A percentile compares a stretch with the other conserved stretches of the same genome.
Evolutionary conservation across 2,113 vertebrate genomes (phyloP).

Genomic region (Neolamprologus sp.): DNA sequence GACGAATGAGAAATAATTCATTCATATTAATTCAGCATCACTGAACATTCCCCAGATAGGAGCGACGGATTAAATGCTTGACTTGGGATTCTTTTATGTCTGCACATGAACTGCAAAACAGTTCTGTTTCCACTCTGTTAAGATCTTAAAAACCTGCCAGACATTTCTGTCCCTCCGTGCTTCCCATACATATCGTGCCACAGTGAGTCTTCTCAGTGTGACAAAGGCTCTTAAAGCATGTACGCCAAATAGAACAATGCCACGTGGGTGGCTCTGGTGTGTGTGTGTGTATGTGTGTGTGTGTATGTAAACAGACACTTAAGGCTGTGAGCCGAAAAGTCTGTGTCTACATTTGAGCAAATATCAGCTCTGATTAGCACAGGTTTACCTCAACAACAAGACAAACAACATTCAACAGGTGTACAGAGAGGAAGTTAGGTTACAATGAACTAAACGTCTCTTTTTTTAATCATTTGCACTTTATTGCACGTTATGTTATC

Average conservation of each 20-base stretch:
- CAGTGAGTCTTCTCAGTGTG: neutral
- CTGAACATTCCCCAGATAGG: conserved; percentile 4
- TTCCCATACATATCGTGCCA: conserved; percentile 43
- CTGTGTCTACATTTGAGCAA: conserved; percentile 1
- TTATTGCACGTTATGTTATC: neutral
- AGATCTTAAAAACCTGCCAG: conserved; percentile 16
- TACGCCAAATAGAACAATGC: conserved; percentile 28
- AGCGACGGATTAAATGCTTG: conserved; percentile 26
- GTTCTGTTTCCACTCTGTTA: neutral
- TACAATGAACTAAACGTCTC: neutral
- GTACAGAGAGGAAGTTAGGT: neutral
- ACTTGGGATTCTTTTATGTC: conserved; percentile 37
- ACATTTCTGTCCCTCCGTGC: conserved; percentile 42
- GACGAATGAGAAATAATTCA: conserved; percentile 16
- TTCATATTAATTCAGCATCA: conserved; percentile 31
- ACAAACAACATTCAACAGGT: neutral
- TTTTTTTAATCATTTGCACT: neutral
- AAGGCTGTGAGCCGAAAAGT: neutral
- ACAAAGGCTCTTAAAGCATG: conserved; percentile 40
- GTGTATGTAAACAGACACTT: neutral
- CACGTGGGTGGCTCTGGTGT: conserved; percentile 40
- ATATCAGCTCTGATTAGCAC: neutral
- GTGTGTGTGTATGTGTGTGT: neutral
- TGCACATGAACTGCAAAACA: conserved; percentile 1
- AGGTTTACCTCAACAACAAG: neutral